phyloP scores from a whole-genome alignment of 2,797 vertebrate species.

The Chaetodon trifasciatus region DNA sequence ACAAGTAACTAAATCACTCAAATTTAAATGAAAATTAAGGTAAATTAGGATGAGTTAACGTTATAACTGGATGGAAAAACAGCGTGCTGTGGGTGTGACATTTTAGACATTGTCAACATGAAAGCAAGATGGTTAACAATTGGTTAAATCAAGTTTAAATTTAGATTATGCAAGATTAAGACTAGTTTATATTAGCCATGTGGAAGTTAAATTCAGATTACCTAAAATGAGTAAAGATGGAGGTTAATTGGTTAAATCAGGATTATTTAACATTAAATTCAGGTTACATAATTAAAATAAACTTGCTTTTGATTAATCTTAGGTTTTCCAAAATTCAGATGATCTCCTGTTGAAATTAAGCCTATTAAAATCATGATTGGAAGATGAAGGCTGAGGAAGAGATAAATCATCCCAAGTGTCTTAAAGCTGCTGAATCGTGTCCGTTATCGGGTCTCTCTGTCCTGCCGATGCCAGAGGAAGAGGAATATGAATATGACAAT shows the following conservation, averaged over 20 bases:
- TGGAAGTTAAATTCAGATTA: background rate
- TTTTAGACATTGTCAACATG: too few relatives aligned
- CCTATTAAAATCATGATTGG: conserved; percentile 29
- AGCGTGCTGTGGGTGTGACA: background rate
- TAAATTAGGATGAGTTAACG: background rate
- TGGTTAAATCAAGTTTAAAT: background rate
- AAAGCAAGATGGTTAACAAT: too few relatives aligned
- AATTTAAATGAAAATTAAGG: background rate
- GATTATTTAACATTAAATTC: background rate
- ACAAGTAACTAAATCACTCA: too few relatives aligned
- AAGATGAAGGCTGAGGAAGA: conserved; percentile 9
- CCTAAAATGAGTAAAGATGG: background rate
- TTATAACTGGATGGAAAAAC: background rate
- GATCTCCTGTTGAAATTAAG: conserved; percentile 13
- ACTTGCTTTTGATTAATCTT: conserved; percentile 9
- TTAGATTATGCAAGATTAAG: too few relatives aligned
- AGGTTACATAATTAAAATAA: background rate
- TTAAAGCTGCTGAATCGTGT: conserved; percentile 43
- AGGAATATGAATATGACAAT: conserved; percentile 51
- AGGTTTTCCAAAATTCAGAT: background rate
- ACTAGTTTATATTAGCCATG: too few relatives aligned
- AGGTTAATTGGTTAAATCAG: background rate
- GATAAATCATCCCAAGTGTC: conserved; percentile 46
- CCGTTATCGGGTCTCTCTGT: conserved; percentile 48
- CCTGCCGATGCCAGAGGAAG: conserved; percentile 38